These are phyloP conservation scores for Oikopleura vanhoeffeni DNA, from an alignment of 23 tunicate species.

Conservation along the genomic window DNA sequence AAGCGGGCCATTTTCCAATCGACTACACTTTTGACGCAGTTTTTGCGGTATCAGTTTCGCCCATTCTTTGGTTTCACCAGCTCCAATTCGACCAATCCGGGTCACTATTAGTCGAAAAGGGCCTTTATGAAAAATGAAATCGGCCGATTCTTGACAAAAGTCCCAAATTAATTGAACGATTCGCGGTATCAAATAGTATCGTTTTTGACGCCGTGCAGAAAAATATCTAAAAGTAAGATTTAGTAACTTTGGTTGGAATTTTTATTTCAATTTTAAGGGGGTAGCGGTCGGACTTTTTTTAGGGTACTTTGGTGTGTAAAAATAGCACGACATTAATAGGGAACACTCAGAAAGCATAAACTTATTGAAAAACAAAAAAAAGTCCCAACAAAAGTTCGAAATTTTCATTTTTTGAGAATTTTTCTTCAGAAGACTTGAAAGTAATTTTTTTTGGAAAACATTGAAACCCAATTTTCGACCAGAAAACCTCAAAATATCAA, in stretches of 20 bases:
- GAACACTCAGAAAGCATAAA: no score
- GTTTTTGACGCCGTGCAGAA: background rate
- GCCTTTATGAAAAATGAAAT: background rate
- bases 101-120: background rate
- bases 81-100: constrained; percentile 1
- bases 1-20: background rate
- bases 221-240: background rate
- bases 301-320: no score
- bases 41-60: background rate
- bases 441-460: no score
- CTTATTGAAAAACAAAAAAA: no score
- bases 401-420: no score
- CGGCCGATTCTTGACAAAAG: background rate
- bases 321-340: no score
- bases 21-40: background rate
- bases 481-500: no score
- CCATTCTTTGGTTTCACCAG: constrained; percentile 11
- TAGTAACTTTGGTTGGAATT: background rate
- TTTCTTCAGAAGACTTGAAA: no score
- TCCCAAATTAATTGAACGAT: background rate
- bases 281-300: no score
- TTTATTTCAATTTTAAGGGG: background rate
- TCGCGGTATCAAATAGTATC: background rate
- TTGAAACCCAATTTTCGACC: no score
- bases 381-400: no score